phyloP scores from a whole-genome alignment of 2,797 vertebrate genomes.

The Sebastes variabilis region DNA sequence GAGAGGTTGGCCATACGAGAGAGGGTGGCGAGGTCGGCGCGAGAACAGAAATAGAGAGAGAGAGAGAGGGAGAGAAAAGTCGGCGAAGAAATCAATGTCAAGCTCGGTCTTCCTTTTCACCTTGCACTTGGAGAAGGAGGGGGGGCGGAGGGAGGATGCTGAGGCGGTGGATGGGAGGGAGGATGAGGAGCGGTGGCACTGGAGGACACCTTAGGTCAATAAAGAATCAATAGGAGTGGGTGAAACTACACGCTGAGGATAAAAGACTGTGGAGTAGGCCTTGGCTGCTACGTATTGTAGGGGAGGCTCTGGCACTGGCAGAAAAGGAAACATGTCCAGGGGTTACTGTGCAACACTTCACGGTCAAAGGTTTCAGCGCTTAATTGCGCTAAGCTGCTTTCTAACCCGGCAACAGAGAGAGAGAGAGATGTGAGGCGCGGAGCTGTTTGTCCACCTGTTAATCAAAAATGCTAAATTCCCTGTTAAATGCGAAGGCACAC shows the following conservation, averaged over 20 bases:
- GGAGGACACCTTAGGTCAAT: slow-evolving; percentile 95
- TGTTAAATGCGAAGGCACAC: slow-evolving; percentile 10
- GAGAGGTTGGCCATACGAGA: slow-evolving; percentile 33
- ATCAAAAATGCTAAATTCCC: slow-evolving; percentile 51
- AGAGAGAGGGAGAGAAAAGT: slow-evolving; percentile 46
- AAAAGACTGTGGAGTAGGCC: slow-evolving; percentile 90
- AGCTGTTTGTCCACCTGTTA: slow-evolving; percentile 34
- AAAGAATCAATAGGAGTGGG: slow-evolving; percentile 95
- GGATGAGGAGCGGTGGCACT: slow-evolving; percentile 83
- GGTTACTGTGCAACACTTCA: slow-evolving; percentile 71
- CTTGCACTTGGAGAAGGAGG: slow-evolving; percentile 69
- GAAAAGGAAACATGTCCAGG: slow-evolving; percentile 75
- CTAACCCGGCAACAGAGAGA: slow-evolving; percentile 4
- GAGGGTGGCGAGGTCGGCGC: slow-evolving; percentile 33
- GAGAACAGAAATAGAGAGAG: slow-evolving; percentile 55
- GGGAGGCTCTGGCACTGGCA: slow-evolving; percentile 80
- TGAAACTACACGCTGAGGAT: slow-evolving; percentile 92
- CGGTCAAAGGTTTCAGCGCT: slow-evolving; percentile 52
- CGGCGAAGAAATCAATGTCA: slow-evolving; percentile 70
- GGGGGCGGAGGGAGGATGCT: slow-evolving; percentile 40
- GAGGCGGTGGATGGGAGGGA: slow-evolving; percentile 61
- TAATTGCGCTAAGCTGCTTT: slow-evolving; percentile 58
- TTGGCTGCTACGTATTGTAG: slow-evolving; percentile 83
- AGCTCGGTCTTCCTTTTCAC: slow-evolving; percentile 78
- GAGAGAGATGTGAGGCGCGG: neutral